phyloP scores from a whole-genome alignment of 2,113 vertebrate genomes.

The Clinocottus analis region DNA sequence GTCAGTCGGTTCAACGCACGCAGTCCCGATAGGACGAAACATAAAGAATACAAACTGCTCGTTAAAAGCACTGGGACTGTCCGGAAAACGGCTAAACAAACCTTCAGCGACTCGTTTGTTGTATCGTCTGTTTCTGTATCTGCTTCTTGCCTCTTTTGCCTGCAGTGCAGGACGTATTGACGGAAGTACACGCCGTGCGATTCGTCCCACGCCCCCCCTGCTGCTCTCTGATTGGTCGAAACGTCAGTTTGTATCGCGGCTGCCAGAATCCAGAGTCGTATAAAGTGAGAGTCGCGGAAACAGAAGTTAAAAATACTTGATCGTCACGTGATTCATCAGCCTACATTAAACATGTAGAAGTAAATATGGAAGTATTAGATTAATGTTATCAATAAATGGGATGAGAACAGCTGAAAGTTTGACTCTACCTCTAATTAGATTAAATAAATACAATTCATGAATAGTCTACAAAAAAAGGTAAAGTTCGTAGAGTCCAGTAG shows the following conservation, averaged over 20 bases:
- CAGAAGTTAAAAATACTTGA: neutral
- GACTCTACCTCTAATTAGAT: too few species aligned
- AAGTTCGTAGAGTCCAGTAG: too few species aligned
- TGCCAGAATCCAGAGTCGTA: neutral
- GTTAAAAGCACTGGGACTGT: neutral
- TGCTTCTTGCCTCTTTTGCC: conserved; percentile 26
- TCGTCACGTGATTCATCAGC: too few species aligned
- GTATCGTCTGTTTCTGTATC: conserved; percentile 1
- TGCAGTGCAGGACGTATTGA: conserved; percentile 77
- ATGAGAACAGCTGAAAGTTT: too few species aligned
- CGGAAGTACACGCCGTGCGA: conserved; percentile 83
- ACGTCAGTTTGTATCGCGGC: conserved; percentile 75
- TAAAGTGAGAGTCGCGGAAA: neutral
- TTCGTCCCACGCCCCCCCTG: conserved; percentile 47
- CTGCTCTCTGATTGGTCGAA: conserved; percentile 71
- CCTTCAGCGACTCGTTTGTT: conserved; percentile 66
- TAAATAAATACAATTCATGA: too few species aligned
- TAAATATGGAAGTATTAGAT: too few species aligned
- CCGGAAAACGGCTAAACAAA: conserved; percentile 26
- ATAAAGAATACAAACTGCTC: accelerated
- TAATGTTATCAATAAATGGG: too few species aligned
- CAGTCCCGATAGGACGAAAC: neutral
- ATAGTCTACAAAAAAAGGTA: too few species aligned
- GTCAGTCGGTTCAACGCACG: conserved; percentile 40
- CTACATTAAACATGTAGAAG: too few species aligned